Evolutionary conservation across 2,888 invertebrate genomes (phyloP).

Genomic region (Dolichopus griseipennis): DNA sequence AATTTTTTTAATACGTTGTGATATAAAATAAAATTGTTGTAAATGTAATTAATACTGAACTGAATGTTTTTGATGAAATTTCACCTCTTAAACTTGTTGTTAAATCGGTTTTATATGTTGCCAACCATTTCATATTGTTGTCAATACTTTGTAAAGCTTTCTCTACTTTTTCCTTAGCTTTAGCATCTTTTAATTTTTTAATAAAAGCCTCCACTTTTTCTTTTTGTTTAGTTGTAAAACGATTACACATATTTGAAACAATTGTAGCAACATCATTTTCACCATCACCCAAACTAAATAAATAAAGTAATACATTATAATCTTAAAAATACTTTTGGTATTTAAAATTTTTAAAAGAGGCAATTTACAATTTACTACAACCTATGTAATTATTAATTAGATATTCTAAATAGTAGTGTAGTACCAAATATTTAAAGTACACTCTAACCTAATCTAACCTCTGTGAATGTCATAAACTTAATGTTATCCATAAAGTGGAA

Average conservation of each 20-base stretch:
- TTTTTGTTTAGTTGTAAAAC: conserved; percentile 36
- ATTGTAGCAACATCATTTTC: conserved; percentile 29
- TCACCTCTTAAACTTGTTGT: conserved; percentile 27
- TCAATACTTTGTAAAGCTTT: conserved; percentile 30
- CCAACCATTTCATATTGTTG: conserved; percentile 38
- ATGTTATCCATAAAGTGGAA: too few relatives aligned
- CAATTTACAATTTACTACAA: too few relatives aligned
- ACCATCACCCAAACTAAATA: not conserved
- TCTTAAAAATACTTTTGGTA: too few relatives aligned
- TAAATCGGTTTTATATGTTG: conserved; percentile 27
- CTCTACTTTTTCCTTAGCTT: conserved; percentile 25
- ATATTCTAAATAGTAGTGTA: too few relatives aligned
- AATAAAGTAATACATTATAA: too few relatives aligned
- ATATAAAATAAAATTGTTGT: not conserved
- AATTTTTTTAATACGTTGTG: not conserved
- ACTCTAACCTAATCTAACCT: too few relatives aligned
- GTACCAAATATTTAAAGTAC: too few relatives aligned
- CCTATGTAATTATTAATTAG: too few relatives aligned
- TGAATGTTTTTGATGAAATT: not conserved
- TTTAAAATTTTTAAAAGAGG: too few relatives aligned
- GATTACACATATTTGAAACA: conserved; percentile 34
- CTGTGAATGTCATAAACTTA: too few relatives aligned
- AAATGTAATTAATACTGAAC: not conserved
- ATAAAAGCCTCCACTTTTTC: conserved; percentile 30
- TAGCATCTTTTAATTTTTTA: not conserved